phyloP scores from a whole-genome alignment of 2,888 invertebrate species.

The Mimachlamys varia region DNA sequence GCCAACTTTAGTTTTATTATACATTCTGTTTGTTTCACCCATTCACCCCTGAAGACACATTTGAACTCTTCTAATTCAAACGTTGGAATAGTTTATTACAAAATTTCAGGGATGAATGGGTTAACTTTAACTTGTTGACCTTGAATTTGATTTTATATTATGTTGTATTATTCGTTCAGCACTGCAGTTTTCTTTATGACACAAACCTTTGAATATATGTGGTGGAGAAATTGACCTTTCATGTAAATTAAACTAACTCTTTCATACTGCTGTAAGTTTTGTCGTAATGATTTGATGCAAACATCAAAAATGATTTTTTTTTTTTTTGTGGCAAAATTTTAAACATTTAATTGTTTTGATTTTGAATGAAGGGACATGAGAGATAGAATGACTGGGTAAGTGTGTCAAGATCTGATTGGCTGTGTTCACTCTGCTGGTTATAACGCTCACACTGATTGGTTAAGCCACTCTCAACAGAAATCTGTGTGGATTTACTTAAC shows the following conservation, averaged over 20 bases:
- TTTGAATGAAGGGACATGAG: constrained; percentile 6
- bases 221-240: not conserved
- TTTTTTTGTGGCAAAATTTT: not conserved
- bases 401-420: not conserved
- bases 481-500: not conserved
- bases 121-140: too few relatives aligned
- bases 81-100: too few relatives aligned
- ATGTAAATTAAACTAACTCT: not conserved
- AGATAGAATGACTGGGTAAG: constrained; percentile 18
- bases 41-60: too few relatives aligned
- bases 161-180: not conserved
- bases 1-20: not conserved
- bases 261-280: not conserved
- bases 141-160: too few relatives aligned
- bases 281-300: not conserved
- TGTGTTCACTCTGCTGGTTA: not conserved
- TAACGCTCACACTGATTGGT: not conserved
- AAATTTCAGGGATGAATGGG: too few relatives aligned
- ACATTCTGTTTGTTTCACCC: not conserved
- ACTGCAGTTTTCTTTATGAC: too few relatives aligned
- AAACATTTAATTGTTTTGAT: not conserved
- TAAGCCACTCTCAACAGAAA: not conserved
- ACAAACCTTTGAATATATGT: too few relatives aligned
- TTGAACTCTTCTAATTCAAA: too few relatives aligned
- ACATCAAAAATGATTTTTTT: too few relatives aligned